Conservation (phyloP, 1,140 invertebrate genomes). For the Hycleus cichorii region DNA sequence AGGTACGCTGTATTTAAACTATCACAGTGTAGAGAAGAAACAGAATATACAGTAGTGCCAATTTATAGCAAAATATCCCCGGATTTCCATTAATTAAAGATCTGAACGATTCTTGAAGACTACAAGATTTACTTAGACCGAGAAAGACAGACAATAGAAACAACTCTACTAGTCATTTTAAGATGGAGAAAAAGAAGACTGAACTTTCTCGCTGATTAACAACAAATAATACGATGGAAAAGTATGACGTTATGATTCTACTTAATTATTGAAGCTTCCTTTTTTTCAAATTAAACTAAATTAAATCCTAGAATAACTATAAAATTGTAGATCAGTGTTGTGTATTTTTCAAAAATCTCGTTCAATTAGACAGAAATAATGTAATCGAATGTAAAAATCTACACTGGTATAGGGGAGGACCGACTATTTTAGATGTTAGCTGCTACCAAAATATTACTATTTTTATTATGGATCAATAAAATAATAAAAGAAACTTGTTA, state of each 20-base stretch:
- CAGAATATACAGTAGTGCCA: constrained; percentile 22
- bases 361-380: too few relatives aligned
- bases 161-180: too few relatives aligned
- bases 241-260: too few relatives aligned
- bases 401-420: constrained; percentile 20
- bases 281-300: too few relatives aligned
- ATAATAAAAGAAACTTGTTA: constrained; percentile 6
- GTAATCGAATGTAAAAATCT: constrained; percentile 1
- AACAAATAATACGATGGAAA: too few relatives aligned
- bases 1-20: neutral
- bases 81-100: too few relatives aligned
- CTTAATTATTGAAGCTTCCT: too few relatives aligned
- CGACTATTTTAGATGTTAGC: constrained; percentile 20
- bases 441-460: constrained; percentile 30
- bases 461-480: constrained; percentile 21
- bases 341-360: neutral
- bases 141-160: too few relatives aligned
- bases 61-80: constrained; percentile 6
- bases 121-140: too few relatives aligned
- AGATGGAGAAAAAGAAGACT: too few relatives aligned
- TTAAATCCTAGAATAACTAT: neutral
- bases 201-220: too few relatives aligned
- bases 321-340: neutral
- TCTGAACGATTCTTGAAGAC: too few relatives aligned
- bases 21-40: constrained; percentile 23